Conservation (phyloP, 2,797 vertebrate species). For the Hyperoplus immaculatus region DNA sequence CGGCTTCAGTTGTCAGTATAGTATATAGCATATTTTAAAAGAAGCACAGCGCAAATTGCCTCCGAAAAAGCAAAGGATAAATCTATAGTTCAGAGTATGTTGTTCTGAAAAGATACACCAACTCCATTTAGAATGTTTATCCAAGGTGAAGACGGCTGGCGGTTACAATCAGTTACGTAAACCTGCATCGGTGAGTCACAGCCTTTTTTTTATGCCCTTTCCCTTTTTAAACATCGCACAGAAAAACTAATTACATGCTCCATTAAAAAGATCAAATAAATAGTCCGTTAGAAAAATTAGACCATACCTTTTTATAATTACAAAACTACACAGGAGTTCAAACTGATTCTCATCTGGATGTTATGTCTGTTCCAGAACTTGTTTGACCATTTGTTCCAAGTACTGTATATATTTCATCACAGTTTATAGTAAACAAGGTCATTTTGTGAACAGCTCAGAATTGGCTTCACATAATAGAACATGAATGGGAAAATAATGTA, state of each 20-base stretch:
- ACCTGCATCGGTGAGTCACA: background rate
- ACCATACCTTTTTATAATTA: background rate
- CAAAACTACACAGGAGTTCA: background rate
- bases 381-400: background rate
- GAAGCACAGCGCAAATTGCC: constrained; percentile 4
- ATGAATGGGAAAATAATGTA: background rate
- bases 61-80: constrained; percentile 24
- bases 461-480: background rate
- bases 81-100: constrained; percentile 35
- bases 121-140: constrained; percentile 13
- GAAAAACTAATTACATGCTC: background rate
- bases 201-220: background rate
- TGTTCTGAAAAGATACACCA: constrained; percentile 20
- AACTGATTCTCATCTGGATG: background rate
- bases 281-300: background rate
- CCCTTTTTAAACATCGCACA: background rate
- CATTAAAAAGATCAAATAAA: background rate
- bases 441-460: background rate
- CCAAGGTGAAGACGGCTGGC: constrained; percentile 36
- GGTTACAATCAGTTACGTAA: constrained; percentile 21
- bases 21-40: constrained; percentile 9
- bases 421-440: background rate
- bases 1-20: background rate
- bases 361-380: background rate
- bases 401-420: background rate